phyloP scores from a whole-genome alignment of 2,113 vertebrate species.

The Lampris megalopsis region DNA sequence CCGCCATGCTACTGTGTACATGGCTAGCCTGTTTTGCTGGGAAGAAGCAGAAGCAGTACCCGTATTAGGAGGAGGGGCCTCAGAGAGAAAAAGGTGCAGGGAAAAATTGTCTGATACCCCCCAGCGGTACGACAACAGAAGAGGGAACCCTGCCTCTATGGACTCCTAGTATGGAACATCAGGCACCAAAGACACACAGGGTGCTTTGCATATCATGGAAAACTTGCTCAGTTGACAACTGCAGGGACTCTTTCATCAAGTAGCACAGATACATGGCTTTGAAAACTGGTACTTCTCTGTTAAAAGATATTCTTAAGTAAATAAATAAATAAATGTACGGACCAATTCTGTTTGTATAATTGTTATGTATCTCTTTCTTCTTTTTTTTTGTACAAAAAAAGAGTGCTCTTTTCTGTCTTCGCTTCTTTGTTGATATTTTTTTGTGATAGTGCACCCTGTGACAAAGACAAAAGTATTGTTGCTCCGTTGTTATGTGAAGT shows the following conservation, averaged over 20 bases:
- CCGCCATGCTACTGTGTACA: constrained; percentile 92
- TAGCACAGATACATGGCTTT: constrained; percentile 56
- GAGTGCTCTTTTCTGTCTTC: constrained; percentile 39
- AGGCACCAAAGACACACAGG: constrained; percentile 64
- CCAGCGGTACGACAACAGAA: constrained; percentile 31
- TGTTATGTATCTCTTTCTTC: constrained; percentile 62
- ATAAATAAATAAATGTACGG: constrained; percentile 58
- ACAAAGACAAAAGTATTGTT: constrained; percentile 60
- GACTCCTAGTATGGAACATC: constrained; percentile 64
- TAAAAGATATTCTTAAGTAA: constrained; percentile 55
- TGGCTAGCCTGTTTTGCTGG: constrained; percentile 97
- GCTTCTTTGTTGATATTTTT: constrained; percentile 60
- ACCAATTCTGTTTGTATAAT: constrained; percentile 75
- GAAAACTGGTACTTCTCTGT: constrained; percentile 51
- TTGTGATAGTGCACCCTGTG: constrained; percentile 64
- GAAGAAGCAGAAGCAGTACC: constrained; percentile 98
- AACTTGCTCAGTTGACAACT: constrained; percentile 65
- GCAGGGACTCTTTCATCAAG: constrained; percentile 77
- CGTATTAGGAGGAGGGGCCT: constrained; percentile 83
- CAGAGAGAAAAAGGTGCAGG: neutral
- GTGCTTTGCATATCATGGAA: constrained; percentile 64
- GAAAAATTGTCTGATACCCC: constrained; percentile 20
- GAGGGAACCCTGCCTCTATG: constrained; percentile 52
- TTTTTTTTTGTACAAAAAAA: constrained; percentile 41
- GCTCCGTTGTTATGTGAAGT: constrained; percentile 67